A percentile compares a stretch with the other conserved stretches of the same genome.
Evolutionary conservation across 2,797 vertebrate genomes (phyloP).

Genomic region (Naso thynnoides): DNA sequence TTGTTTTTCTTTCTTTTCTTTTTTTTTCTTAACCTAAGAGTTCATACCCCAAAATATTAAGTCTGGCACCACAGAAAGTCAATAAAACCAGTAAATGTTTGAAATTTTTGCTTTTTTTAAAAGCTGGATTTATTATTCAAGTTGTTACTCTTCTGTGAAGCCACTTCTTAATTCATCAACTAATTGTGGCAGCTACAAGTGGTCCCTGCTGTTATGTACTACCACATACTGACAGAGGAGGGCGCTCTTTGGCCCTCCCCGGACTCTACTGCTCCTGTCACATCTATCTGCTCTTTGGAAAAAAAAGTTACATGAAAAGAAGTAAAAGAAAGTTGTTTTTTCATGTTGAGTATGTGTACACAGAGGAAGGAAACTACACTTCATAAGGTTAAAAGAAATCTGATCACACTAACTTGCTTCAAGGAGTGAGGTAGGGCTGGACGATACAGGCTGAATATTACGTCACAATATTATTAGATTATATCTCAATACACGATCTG

Average conservation of each 20-base stretch:
- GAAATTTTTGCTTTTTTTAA: not conserved
- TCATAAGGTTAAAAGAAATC: not conserved
- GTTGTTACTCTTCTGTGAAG: not conserved
- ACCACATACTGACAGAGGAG: conserved; percentile 42
- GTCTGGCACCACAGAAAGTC: not conserved
- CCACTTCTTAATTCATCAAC: not conserved
- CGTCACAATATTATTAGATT: too few relatives aligned
- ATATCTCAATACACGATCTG: too few relatives aligned
- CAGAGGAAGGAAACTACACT: not conserved
- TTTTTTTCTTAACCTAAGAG: too few relatives aligned
- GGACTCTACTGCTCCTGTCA: not conserved
- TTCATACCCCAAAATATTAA: not conserved
- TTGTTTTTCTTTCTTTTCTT: not conserved
- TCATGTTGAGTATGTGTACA: not conserved
- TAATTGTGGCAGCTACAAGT: not conserved
- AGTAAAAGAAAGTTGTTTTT: not conserved
- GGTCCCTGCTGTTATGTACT: not conserved
- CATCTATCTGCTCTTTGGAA: not conserved
- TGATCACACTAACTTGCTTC: not conserved
- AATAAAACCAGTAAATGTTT: not conserved
- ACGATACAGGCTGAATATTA: too few relatives aligned
- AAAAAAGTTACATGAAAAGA: not conserved
- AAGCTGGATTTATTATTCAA: too few relatives aligned
- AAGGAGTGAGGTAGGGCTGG: too few relatives aligned
- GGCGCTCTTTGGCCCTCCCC: conserved; percentile 36